Evolutionary conservation across 2,888 invertebrate species (phyloP).

Genomic region (Strigamia maritima): DNA sequence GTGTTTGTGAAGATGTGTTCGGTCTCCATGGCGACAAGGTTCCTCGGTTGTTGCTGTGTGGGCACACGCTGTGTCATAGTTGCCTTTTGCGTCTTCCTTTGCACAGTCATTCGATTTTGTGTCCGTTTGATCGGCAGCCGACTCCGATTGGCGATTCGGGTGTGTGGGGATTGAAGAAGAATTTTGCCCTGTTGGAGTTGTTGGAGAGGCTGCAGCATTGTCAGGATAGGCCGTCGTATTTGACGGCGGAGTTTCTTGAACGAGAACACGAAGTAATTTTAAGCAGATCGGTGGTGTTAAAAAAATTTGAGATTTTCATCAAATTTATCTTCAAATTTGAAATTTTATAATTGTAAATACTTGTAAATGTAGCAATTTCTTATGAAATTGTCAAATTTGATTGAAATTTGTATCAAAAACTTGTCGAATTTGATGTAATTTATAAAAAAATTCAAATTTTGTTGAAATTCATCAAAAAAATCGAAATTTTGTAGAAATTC

Average conservation of each 20-base stretch:
- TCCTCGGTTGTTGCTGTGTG: slow-evolving; percentile 57
- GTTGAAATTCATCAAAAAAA: too few relatives aligned
- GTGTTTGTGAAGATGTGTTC: slow-evolving; percentile 60
- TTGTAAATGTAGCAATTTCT: too few relatives aligned
- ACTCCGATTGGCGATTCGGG: slow-evolving; percentile 56
- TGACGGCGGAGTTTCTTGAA: slow-evolving; percentile 46
- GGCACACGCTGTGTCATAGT: slow-evolving; percentile 60
- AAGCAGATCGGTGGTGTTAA: too few relatives aligned
- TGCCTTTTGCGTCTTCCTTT: slow-evolving; percentile 57
- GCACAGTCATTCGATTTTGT: slow-evolving; percentile 53
- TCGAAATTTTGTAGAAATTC: too few relatives aligned
- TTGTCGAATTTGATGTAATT: neutral
- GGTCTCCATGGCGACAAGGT: slow-evolving; percentile 59
- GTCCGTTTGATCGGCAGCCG: slow-evolving; percentile 61
- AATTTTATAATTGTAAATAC: too few relatives aligned
- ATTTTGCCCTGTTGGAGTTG: slow-evolving; percentile 60
- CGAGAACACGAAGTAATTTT: slow-evolving; percentile 51
- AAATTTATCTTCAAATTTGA: too few relatives aligned
- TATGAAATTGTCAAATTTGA: too few relatives aligned
- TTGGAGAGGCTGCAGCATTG: slow-evolving; percentile 57
- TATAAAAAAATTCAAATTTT: too few relatives aligned
- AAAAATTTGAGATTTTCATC: too few relatives aligned
- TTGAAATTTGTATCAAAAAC: neutral
- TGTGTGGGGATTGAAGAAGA: slow-evolving; percentile 59
- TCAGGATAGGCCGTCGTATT: slow-evolving; percentile 47